phyloP scores from a whole-genome alignment of 2,888 invertebrate genomes.

The Gymnoscelis rufifasciata region DNA sequence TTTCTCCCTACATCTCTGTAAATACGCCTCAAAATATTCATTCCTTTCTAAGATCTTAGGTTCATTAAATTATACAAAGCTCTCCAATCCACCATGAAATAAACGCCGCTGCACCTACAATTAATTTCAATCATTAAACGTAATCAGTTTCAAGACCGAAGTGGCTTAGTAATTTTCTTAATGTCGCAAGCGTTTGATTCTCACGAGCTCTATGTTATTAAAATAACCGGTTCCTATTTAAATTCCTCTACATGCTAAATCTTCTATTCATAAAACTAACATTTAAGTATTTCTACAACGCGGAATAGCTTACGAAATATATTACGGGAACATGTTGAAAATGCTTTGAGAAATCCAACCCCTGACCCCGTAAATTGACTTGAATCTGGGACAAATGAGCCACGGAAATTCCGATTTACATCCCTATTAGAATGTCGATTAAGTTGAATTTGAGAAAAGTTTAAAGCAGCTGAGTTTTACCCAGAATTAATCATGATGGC shows the following conservation, averaged over 20 bases:
- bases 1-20: too few species aligned
- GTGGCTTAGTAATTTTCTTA: constrained; percentile 30
- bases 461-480: not conserved
- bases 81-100: constrained; percentile 31
- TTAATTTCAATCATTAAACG: constrained; percentile 56
- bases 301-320: not conserved
- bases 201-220: constrained; percentile 25
- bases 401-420: not conserved
- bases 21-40: too few species aligned
- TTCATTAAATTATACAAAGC: not conserved
- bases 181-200: constrained; percentile 24
- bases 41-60: too few species aligned
- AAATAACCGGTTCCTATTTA: constrained; percentile 24
- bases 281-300: constrained; percentile 4
- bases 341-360: not conserved
- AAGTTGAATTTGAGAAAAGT: constrained; percentile 1
- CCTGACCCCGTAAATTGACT: not conserved
- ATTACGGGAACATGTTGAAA: not conserved
- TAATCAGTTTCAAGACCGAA: constrained; percentile 37
- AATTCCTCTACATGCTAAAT: constrained; percentile 29
- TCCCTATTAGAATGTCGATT: not conserved
- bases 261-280: constrained; percentile 14
- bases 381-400: not conserved
- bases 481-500: too few species aligned
- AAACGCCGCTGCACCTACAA: constrained; percentile 43